These are phyloP conservation scores for Epicauta chinensis DNA, from an alignment of 1,140 invertebrate species.

Conservation along the genomic window DNA sequence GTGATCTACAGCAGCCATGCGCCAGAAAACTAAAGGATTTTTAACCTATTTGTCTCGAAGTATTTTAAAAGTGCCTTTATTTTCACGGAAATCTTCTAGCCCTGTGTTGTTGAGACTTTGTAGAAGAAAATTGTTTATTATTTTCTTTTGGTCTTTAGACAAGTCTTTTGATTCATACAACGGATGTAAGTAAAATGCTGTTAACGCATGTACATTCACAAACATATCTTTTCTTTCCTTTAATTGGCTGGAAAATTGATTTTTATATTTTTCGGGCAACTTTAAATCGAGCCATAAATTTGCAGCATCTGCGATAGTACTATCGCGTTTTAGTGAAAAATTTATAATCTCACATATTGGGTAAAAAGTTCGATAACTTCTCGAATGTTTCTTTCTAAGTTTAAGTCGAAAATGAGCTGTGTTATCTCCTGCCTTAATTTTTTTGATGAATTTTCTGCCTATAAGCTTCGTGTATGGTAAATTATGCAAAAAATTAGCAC, in stretches of 20 bases:
- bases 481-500: neutral
- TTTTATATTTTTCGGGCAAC: neutral
- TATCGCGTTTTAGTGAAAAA: neutral
- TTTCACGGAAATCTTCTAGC: neutral
- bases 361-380: neutral
- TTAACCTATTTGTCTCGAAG: conserved; percentile 2
- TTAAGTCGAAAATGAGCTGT: neutral
- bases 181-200: conserved; percentile 2
- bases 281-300: conserved; percentile 1
- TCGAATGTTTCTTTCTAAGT: neutral
- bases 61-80: neutral
- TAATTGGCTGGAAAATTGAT: neutral
- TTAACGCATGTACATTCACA: conserved; percentile 1
- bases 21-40: neutral
- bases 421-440: neutral
- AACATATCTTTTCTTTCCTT: conserved; percentile 4
- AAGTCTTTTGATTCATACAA: neutral
- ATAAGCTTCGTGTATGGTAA: neutral
- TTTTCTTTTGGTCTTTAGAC: neutral
- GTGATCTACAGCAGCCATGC: neutral
- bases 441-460: neutral
- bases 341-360: neutral
- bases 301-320: conserved; percentile 1
- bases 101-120: neutral
- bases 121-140: neutral